Conservation (phyloP, 2,113 vertebrate genomes). For the Neodontobutis hainanensis region DNA sequence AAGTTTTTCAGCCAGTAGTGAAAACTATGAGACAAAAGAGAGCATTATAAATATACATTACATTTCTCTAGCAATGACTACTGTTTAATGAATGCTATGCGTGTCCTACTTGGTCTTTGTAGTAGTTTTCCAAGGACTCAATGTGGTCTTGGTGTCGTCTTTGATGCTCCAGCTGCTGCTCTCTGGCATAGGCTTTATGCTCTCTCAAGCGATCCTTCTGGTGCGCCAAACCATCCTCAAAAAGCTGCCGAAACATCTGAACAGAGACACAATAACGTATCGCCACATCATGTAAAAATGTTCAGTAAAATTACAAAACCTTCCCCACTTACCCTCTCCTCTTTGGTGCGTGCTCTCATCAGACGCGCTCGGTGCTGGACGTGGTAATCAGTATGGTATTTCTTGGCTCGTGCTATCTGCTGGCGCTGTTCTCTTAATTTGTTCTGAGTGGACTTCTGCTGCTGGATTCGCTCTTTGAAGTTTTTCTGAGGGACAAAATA, state of each 20-base stretch:
- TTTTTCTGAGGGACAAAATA: constrained; percentile 80
- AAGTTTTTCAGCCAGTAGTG: constrained; percentile 89
- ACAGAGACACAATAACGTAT: background rate
- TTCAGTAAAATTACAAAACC: no score
- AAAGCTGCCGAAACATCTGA: constrained; percentile 90
- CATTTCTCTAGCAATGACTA: no score
- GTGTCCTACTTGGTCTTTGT: constrained; percentile 88
- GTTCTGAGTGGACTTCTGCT: constrained; percentile 85
- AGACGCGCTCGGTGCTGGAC: constrained; percentile 87
- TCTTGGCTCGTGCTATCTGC: constrained; percentile 85
- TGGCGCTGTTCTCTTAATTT: constrained; percentile 85
- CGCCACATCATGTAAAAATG: background rate
- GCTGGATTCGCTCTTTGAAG: constrained; percentile 82
- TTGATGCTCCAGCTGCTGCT: constrained; percentile 84
- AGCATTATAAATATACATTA: background rate
- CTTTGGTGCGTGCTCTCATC: constrained; percentile 86
- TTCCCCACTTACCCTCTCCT: constrained; percentile 83
- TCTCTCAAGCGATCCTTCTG: constrained; percentile 90
- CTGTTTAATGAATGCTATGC: background rate
- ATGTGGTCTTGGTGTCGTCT: constrained; percentile 83
- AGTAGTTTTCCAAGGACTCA: constrained; percentile 94
- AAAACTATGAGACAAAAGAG: constrained; percentile 81
- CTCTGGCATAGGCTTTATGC: constrained; percentile 82
- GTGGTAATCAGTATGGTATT: constrained; percentile 88
- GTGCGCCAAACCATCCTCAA: constrained; percentile 91